These are phyloP conservation scores for Cettia cetti DNA, from an alignment of 2,113 vertebrate genomes.

Conservation along the genomic window DNA sequence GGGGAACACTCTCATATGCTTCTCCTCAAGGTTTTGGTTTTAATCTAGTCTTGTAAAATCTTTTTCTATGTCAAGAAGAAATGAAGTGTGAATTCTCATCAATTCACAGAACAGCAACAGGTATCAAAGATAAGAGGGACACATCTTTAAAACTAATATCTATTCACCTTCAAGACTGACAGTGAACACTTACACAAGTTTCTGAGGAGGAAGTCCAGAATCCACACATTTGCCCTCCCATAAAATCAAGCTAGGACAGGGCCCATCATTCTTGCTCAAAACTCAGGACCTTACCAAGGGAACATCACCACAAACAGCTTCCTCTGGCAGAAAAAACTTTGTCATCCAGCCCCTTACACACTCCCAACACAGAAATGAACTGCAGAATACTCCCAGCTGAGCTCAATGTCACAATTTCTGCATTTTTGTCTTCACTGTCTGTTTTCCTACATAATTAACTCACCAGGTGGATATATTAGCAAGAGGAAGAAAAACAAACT, in stretches of 20 bases:
- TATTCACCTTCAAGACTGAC: not conserved
- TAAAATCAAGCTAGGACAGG: not conserved
- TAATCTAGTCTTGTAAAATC: not conserved
- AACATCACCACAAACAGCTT: not conserved
- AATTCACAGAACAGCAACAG: not conserved
- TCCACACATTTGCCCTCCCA: not conserved
- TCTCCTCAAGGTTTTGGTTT: not conserved
- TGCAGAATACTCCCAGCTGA: not conserved
- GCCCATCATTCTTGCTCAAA: not conserved
- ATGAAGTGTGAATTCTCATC: not conserved
- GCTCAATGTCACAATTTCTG: not conserved
- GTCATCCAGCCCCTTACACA: not conserved
- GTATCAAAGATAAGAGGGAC: accelerated
- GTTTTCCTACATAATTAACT: constrained; percentile 28
- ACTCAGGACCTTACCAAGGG: not conserved
- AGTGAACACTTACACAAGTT: not conserved
- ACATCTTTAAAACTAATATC: not conserved
- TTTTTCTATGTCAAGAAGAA: not conserved
- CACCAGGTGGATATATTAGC: constrained; percentile 32
- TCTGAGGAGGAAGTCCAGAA: not conserved
- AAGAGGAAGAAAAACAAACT: constrained; percentile 34
- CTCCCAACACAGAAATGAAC: not conserved
- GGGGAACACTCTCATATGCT: not conserved
- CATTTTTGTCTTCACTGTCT: not conserved
- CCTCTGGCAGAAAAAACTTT: not conserved